Evolutionary conservation across 2,797 vertebrate species (phyloP), one percentile per base, ranked within the genome.

Genomic region (Moxostoma hubbsi): DNA sequence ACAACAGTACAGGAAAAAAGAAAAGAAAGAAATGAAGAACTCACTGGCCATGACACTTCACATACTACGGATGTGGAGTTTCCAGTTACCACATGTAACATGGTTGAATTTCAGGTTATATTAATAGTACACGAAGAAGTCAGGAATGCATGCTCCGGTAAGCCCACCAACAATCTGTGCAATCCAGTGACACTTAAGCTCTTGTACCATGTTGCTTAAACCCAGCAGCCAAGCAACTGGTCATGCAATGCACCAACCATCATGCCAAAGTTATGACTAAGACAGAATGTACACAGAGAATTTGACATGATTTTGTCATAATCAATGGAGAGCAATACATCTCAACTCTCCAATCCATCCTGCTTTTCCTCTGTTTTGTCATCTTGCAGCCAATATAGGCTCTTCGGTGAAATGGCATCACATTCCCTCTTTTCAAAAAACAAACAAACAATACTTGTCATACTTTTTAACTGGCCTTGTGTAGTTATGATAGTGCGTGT

Each of bases 91-190:
- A 80, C 79, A 90, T 89, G 90, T 86, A 89, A 87, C 85, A 88
- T 85, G 86, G 90, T 90, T 91, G 87, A 84, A 82, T 89, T 92
- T 87, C 88, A 84, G 82, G 73, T 81, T 82, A 83, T 89, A 85
- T 93, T 94, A 93, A 91, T 92, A 91, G 88, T 85, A 71, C 87
- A 88, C 90, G 80, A 80, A 88, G 88, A 82, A 89, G 86, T 82
- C 72, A 68, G 85, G 85, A 89, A 91, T 91, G 88, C 90, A 87
- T 79, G 85, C 91, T 73, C 73, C 62, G 49, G 68, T 77, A 65
- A 80, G 18, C 63, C 62, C 10, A 77, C 62, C 71, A 45, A 73
- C 82, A 79, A 70, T 76, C 70, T 74, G 68, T 79, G 69, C 82
- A 81, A 92, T 92, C 88, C 89, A 71, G 64, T 68, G 55, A 64